Conservation (phyloP, 2,113 vertebrate species). For the Sebastes schlegelii region DNA sequence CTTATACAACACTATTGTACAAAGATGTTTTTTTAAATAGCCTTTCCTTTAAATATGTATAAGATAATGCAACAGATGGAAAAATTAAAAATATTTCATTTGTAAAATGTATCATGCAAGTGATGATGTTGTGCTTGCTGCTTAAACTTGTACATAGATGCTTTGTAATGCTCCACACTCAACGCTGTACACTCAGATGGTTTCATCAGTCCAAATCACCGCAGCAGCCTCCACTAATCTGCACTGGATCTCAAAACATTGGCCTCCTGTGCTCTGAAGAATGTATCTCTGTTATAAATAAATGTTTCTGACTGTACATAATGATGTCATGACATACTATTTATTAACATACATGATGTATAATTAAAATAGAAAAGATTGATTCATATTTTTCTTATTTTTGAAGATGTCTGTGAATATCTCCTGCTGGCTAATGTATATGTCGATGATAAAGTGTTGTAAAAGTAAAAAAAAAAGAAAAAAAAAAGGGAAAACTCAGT, state of each 20-base stretch:
- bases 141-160: constrained; percentile 63
- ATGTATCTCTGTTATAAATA: constrained; percentile 46
- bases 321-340: constrained; percentile 35
- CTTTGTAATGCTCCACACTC: constrained; percentile 37
- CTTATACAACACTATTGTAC: neutral
- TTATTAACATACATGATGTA: constrained; percentile 33
- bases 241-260: constrained; percentile 44
- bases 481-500: neutral
- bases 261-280: constrained; percentile 49
- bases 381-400: constrained; percentile 8
- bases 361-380: constrained; percentile 29
- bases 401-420: constrained; percentile 36
- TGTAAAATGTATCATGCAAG: constrained; percentile 3
- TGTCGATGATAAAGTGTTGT: constrained; percentile 53
- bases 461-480: constrained; percentile 44
- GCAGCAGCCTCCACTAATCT: constrained; percentile 43
- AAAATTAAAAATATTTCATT: neutral
- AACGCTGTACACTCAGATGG: constrained; percentile 31
- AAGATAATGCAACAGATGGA: neutral
- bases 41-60: constrained; percentile 1
- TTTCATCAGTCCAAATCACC: constrained; percentile 29
- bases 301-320: constrained; percentile 53
- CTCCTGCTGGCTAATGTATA: constrained; percentile 39
- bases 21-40: neutral
- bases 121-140: constrained; percentile 27